Evolutionary conservation across 2,888 invertebrate genomes (phyloP).

Genomic region (Caenorhabditis angaria): DNA sequence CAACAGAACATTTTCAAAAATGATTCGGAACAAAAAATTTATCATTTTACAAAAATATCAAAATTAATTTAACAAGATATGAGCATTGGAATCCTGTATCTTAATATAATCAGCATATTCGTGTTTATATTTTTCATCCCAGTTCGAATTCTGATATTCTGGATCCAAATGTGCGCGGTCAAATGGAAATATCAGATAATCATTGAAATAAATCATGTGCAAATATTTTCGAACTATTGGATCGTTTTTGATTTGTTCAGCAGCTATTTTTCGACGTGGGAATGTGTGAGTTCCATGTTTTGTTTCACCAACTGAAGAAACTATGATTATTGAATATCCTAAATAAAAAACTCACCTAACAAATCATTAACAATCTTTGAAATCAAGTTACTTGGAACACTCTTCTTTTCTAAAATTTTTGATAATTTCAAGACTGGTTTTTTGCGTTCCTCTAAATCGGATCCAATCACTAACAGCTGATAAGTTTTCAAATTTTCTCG

Average conservation of each 20-base stretch:
- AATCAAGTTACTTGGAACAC: constrained; percentile 3
- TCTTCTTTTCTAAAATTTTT: constrained; percentile 16
- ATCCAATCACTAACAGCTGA: constrained; percentile 19
- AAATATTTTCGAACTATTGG: constrained; percentile 16
- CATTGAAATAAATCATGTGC: constrained; percentile 24
- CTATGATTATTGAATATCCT: neutral
- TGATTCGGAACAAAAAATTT: too few species aligned
- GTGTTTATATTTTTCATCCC: too few species aligned
- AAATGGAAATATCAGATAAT: constrained; percentile 21
- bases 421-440: constrained; percentile 9
- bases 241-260: constrained; percentile 14
- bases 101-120: too few species aligned
- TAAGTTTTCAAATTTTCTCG: constrained; percentile 8
- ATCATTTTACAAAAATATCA: too few species aligned
- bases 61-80: too few species aligned
- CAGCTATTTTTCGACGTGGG: constrained; percentile 6
- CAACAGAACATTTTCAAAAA: too few species aligned
- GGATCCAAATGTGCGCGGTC: constrained; percentile 10
- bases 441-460: constrained; percentile 11
- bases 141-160: constrained; percentile 5
- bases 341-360: constrained; percentile 1
- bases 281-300: constrained; percentile 16
- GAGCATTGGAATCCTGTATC: too few species aligned
- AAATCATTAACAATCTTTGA: constrained; percentile 1
- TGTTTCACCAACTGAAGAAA: constrained; percentile 22